Base-by-base conservation (phyloP, 2,888 invertebrate genomes). In the Imbricaverruca yamaguchii region DNA sequence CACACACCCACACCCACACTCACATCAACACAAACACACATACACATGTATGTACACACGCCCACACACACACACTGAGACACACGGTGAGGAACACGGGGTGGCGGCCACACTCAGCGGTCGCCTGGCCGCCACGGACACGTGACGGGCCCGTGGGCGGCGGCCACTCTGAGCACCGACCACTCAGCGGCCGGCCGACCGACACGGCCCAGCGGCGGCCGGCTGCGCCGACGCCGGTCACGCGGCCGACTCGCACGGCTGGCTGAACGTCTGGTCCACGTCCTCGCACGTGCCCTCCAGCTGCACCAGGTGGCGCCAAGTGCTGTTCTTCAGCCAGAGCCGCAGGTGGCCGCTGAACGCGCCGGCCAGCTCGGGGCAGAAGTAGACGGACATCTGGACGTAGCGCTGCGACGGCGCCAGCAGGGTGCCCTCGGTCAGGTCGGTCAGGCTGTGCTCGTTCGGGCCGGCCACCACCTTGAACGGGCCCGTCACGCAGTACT, bases 321-420 rank as follows among this genome's bases (percentile, higher is more conserved):
- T 3, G 8, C 23, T 10, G 74, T 53, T 12, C 18, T 12, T 15
- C 13, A 74, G 74, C 74, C 53, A 74, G 53, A 74, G 74, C 53
- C 53, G 53, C 74, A 74, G 74, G 53, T 74, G 39, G 53, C 74
- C 74, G 53, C 18, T 25, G 74, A 74, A 74, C 18, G 18, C 11
- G 53, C 74, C 74, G 53, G 53, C 74, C 53, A 18, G 18, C 74
- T 74, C 53, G 7, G 74, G 74, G 25, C 74, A 74, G 53, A 74
- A 74, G 74, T 74, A 74, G 53, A 74, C 53, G 8, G 74, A 74
- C 74, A 74, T 74, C 74, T 74, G 74, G 18, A 74, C 74, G 53
- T 74, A 74, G 53, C 74, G 74, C 74, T 74, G 74, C 53, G 74
- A 74, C 74, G 74, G 74, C 74, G 74, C 74, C 74, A 53, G 53